phyloP scores from a whole-genome alignment of 1,140 invertebrate genomes.

The Monochamus saltuarius region DNA sequence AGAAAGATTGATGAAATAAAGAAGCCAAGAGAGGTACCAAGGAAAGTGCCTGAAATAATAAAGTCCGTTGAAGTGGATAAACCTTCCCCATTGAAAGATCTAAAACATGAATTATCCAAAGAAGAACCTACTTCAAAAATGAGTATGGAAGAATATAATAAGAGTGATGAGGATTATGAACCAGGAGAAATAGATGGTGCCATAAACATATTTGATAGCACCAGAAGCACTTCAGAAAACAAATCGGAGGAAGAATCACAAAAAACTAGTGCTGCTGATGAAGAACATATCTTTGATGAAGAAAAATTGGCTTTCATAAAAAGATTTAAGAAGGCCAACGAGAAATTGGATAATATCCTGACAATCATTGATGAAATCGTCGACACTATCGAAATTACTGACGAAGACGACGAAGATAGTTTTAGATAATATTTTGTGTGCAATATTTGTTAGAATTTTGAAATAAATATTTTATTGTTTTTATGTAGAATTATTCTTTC shows the following conservation, averaged over 20 bases:
- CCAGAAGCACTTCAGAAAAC: background rate
- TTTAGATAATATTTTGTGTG: conserved; percentile 14
- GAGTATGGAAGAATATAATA: background rate
- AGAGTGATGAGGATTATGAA: conserved; percentile 15
- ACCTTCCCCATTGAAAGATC: background rate
- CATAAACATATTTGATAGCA: background rate
- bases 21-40: background rate
- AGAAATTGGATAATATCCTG: conserved; percentile 45
- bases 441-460: conserved; percentile 15
- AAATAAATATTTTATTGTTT: conserved; percentile 7
- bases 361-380: conserved; percentile 56
- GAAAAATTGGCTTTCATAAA: conserved; percentile 33
- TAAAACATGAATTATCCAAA: background rate
- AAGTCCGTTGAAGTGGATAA: background rate
- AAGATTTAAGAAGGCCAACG: conserved; percentile 39
- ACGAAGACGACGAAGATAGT: conserved; percentile 41
- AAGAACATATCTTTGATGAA: conserved; percentile 23
- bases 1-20: conserved; percentile 8
- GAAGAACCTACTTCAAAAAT: conserved; percentile 1
- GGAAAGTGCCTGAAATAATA: background rate
- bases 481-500: no score
- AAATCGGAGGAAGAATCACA: background rate
- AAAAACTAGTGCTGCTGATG: conserved; percentile 1
- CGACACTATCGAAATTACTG: conserved; percentile 55
- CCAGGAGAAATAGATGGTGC: background rate